Conservation (phyloP, 1,140 invertebrate species). For the Penaeus chinensis region DNA sequence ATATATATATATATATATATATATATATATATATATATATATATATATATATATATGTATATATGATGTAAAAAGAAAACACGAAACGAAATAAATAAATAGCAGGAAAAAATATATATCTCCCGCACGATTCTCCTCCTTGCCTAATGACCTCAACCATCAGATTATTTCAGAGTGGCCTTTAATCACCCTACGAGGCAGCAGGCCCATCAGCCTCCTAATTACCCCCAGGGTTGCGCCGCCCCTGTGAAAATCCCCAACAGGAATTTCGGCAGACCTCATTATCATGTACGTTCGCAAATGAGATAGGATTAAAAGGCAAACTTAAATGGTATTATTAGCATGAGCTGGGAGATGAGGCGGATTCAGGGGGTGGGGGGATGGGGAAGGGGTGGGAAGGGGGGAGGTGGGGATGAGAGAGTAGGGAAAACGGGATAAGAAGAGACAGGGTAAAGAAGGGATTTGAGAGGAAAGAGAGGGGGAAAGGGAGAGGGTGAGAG, state of each 20-base stretch:
- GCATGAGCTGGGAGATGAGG: too few relatives aligned
- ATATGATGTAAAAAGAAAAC: too few relatives aligned
- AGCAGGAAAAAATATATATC: too few relatives aligned
- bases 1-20: too few relatives aligned
- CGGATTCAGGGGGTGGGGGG: too few relatives aligned
- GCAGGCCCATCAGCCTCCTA: constrained; percentile 4
- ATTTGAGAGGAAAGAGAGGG: neutral
- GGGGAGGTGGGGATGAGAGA: neutral
- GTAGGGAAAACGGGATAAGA: too few relatives aligned
- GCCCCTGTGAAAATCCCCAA: neutral
- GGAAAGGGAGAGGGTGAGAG: too few relatives aligned
- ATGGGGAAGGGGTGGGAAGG: neutral
- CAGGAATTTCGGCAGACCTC: neutral
- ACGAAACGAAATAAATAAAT: too few relatives aligned
- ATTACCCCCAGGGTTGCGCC: constrained; percentile 2
- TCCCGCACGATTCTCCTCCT: too few relatives aligned
- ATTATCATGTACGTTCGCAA: neutral
- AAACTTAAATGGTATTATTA: too few relatives aligned
- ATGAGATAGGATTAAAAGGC: constrained; percentile 6
- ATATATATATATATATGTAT: too few relatives aligned
- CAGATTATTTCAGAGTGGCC: neutral
- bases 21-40: too few relatives aligned
- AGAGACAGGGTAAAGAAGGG: neutral
- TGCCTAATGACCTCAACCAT: constrained; percentile 17
- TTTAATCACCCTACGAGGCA: constrained; percentile 25